Percentiles rank a stretch among this genome's conserved stretches.
These are phyloP conservation scores for Cynaeus angustus DNA, from an alignment of 2,888 invertebrate species.

Conservation along the genomic window DNA sequence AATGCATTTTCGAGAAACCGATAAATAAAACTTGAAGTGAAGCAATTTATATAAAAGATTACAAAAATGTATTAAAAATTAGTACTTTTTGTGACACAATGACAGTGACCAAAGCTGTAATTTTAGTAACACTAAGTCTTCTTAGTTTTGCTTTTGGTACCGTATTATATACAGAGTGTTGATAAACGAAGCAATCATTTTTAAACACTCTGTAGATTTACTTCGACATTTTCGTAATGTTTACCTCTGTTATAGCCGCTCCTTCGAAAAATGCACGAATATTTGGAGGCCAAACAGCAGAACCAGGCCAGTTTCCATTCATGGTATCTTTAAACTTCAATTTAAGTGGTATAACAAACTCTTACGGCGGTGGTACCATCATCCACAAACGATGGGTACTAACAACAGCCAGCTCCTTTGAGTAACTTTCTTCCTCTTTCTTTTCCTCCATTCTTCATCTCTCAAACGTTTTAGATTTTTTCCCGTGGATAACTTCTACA, in stretches of 20 bases:
- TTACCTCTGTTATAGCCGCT: neutral
- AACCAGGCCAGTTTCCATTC: constrained; percentile 8
- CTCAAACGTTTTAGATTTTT: neutral
- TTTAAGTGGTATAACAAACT: neutral
- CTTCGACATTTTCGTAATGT: too few species aligned
- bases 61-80: neutral
- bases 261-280: neutral
- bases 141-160: too few species aligned
- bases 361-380: neutral
- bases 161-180: neutral
- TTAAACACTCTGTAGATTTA: too few species aligned
- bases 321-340: neutral
- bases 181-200: neutral
- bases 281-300: neutral
- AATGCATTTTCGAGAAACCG: too few species aligned
- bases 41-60: neutral
- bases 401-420: neutral
- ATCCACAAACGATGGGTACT: neutral
- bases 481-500: neutral
- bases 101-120: too few species aligned
- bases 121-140: too few species aligned
- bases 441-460: neutral
- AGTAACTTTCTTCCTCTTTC: neutral
- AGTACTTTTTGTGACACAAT: too few species aligned
- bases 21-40: neutral